A percentile compares a stretch with the other conserved stretches of the same genome.
These are phyloP conservation scores for Rhinichthys klamathensis DNA, from an alignment of 2,113 vertebrate species.

Conservation along the genomic window DNA sequence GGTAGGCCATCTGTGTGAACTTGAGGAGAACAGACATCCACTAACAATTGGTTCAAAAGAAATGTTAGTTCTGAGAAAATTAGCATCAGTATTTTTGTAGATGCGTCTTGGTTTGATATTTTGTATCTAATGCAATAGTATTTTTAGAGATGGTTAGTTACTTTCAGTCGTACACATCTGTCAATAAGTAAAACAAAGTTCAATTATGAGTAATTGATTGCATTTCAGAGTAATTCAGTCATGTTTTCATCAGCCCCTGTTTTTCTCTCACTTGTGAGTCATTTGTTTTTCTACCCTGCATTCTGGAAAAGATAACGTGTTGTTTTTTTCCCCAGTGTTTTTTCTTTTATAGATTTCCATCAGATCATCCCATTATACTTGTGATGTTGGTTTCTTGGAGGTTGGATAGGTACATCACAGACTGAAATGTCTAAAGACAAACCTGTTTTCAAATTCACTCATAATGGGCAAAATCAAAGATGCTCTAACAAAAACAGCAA, in stretches of 20 bases:
- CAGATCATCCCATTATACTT: not conserved
- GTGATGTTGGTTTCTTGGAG: not conserved
- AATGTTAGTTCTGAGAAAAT: too few relatives aligned
- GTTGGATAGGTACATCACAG: not conserved
- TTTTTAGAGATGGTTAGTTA: not conserved
- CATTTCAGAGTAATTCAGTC: not conserved
- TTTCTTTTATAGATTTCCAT: not conserved
- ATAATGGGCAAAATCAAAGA: not conserved
- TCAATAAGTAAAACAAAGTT: not conserved
- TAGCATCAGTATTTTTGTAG: too few relatives aligned
- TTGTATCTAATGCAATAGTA: not conserved
- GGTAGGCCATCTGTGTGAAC: not conserved
- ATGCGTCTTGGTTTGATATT: too few relatives aligned
- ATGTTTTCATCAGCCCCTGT: not conserved
- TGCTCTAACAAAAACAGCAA: not conserved
- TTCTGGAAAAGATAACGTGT: not conserved
- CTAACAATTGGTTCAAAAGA: not conserved
- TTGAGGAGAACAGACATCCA: not conserved
- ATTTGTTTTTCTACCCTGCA: not conserved
- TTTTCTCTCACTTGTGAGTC: constrained; percentile 3
- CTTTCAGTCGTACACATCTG: not conserved
- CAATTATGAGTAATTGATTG: not conserved
- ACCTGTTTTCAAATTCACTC: not conserved
- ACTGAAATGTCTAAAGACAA: constrained; percentile 2
- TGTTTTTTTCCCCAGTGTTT: not conserved